A percentile compares a stretch with the other conserved stretches of the same genome.
Conservation (phyloP, 2,888 invertebrate genomes). For the Acrobasis repandana region DNA sequence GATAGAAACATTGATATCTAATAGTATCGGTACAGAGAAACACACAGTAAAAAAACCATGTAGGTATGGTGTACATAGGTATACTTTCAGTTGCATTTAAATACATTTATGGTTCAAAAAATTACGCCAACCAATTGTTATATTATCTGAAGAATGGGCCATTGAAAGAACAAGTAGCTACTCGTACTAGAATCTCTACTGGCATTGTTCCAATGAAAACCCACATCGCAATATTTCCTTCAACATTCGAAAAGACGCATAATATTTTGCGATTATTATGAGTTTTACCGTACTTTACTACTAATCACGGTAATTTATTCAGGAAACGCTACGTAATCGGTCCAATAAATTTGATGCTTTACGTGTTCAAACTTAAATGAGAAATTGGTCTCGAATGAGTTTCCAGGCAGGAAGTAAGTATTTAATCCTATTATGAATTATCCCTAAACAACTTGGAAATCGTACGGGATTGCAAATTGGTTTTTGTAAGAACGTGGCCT, state of each 20-base stretch:
- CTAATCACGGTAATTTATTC: background rate
- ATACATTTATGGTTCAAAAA: no score
- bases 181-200: background rate
- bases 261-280: background rate
- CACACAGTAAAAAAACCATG: no score
- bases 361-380: slow-evolving; percentile 3
- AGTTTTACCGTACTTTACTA: background rate
- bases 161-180: background rate
- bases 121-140: background rate
- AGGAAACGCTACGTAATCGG: background rate
- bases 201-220: background rate
- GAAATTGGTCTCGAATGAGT: background rate
- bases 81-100: no score
- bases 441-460: background rate
- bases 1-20: no score
- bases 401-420: background rate
- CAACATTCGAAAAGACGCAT: background rate
- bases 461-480: no score
- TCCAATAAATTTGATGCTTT: slow-evolving; percentile 2
- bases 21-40: no score
- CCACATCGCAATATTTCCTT: background rate
- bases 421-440: background rate
- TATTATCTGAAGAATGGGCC: background rate
- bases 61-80: no score
- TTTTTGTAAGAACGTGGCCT: no score